Evolutionary conservation across 1,140 invertebrate species (phyloP), one percentile per base, ranked within the genome.

Genomic region (Cydia pomonella): DNA sequence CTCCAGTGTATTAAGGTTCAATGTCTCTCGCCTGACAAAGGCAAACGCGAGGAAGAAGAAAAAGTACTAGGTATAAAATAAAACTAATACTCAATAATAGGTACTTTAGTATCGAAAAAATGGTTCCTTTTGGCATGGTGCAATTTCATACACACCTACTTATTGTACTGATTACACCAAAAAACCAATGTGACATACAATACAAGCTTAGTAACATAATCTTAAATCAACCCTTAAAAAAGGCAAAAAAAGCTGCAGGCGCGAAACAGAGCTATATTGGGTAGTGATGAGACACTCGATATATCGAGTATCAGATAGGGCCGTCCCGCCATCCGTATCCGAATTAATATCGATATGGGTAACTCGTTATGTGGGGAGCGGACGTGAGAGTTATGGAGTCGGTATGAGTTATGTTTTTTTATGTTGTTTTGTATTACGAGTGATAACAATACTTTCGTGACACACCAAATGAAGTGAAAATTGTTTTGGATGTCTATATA

Each of bases 321-420:
- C 33, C 3, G 64, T 66, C 64, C 64, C 64, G 64, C 27, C 64
- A 29, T 69, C 29, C 64, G 64, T 69, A 69, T 69, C 64, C 64
- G 64, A 69, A 69, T 69, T 69, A 69, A 69, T 69, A 69, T 69
- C 64, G 64, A 69, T 69, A 69, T 69, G 64, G 64, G 64, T 69
- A 69, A 38, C 64, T 69, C 64, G 64, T 69, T 69, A 69, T 69
- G 64, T 69, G 64, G 64, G 64, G 64, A 33, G 64, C 27, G 29
- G 64, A 69, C 2, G 27, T 7, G 5, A 64, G 62, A 69, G 27
- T 16, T 4, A 10, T 69, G 29, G 64, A 69, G 64, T 69, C 16
- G 64, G 1, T 38, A n/a, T 2, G 29, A 16, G 6, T n/a, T 69
- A 69, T 27, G 1, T n/a, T 50, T 50, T 12, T 44, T 7, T 41